These are phyloP conservation scores for Drosophila carrolli DNA, from an alignment of 1,140 invertebrate genomes.

Conservation along the genomic window DNA sequence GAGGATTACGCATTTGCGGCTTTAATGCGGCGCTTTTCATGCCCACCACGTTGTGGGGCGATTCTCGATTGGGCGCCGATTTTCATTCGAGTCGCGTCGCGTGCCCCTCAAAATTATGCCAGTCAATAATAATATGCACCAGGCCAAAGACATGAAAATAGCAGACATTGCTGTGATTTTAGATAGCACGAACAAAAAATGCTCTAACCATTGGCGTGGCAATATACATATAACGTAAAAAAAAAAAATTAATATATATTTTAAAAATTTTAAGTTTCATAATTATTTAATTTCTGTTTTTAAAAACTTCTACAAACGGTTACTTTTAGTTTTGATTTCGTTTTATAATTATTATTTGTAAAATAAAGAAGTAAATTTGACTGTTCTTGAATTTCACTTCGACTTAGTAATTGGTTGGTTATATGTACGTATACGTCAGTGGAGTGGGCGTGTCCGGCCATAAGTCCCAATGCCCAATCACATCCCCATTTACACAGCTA, in stretches of 20 bases:
- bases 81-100: constrained; percentile 58
- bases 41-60: constrained; percentile 36
- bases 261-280: not conserved
- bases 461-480: not conserved
- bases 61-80: constrained; percentile 40
- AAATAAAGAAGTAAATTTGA: not conserved
- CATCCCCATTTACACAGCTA: constrained; percentile 16
- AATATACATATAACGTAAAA: too few species aligned
- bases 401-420: constrained; percentile 30
- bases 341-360: too few species aligned
- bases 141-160: not conserved
- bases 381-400: constrained; percentile 18
- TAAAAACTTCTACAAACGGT: not conserved
- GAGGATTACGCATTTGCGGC: constrained; percentile 53
- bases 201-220: too few species aligned
- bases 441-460: not conserved
- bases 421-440: not conserved
- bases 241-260: not conserved
- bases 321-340: too few species aligned
- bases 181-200: constrained; percentile 1
- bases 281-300: too few species aligned
- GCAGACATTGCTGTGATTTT: not conserved
- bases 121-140: constrained; percentile 43
- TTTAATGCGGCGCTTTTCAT: constrained; percentile 53
- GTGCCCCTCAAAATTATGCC: constrained; percentile 47